Conservation (phyloP, 2,888 invertebrate species). For the Mythimna loreyi region DNA sequence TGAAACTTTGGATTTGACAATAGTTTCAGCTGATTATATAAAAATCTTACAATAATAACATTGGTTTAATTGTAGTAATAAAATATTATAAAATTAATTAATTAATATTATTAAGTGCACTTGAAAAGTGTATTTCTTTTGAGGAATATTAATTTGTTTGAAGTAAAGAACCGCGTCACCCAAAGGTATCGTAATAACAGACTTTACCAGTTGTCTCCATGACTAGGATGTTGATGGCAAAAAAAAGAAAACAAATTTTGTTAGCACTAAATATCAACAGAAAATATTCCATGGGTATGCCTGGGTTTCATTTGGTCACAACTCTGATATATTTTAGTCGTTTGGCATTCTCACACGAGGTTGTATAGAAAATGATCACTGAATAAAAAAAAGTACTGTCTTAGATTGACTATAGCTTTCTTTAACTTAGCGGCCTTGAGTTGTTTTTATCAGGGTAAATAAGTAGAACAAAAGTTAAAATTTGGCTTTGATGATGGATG, state of each 20-base stretch:
- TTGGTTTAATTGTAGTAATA: not conserved
- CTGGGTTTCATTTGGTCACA: constrained; percentile 1
- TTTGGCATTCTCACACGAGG: constrained; percentile 4
- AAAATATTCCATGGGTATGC: constrained; percentile 28
- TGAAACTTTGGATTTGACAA: not conserved
- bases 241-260: constrained; percentile 44
- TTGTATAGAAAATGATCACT: not conserved
- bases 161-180: constrained; percentile 11
- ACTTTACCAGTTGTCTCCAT: constrained; percentile 54
- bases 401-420: constrained; percentile 4
- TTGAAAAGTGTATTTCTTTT: constrained; percentile 8
- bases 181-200: constrained; percentile 39
- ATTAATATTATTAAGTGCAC: not conserved
- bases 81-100: not conserved
- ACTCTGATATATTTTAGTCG: constrained; percentile 1
- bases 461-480: not conserved
- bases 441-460: not conserved
- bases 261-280: constrained; percentile 30
- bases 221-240: constrained; percentile 51
- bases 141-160: constrained; percentile 38
- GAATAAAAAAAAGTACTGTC: constrained; percentile 2
- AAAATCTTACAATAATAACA: not conserved
- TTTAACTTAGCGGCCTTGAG: not conserved
- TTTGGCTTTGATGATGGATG: not conserved
- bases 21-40: not conserved